Evolutionary conservation across 2,888 invertebrate genomes (phyloP).

Genomic region (Andrena chrysosceles): DNA sequence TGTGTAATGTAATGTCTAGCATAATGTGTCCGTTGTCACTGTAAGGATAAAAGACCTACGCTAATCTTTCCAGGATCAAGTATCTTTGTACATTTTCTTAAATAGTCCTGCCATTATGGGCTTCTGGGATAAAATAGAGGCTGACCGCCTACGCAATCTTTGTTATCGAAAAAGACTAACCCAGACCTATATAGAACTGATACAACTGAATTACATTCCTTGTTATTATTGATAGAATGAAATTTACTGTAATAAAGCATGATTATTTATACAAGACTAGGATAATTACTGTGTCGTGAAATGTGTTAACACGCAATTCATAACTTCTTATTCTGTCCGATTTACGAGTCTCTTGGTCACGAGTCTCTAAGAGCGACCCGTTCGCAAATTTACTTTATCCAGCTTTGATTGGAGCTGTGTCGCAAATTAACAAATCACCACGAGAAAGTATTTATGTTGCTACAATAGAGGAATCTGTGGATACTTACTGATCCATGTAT

Average conservation of each 20-base stretch:
- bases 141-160: conserved; percentile 52
- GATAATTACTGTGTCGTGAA: conserved; percentile 40
- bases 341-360: conserved; percentile 36
- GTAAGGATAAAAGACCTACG: conserved; percentile 52
- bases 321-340: conserved; percentile 50
- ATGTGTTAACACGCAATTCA: conserved; percentile 38
- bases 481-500: conserved; percentile 75
- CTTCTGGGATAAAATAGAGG: conserved; percentile 65
- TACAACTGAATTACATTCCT: conserved; percentile 67
- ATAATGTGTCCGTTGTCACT: conserved; percentile 44
- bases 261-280: conserved; percentile 63
- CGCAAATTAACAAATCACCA: conserved; percentile 34
- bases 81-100: conserved; percentile 63
- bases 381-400: conserved; percentile 31
- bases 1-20: conserved; percentile 53
- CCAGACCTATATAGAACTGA: conserved; percentile 72
- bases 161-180: conserved; percentile 68
- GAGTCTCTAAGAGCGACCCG: background rate
- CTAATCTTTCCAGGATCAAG: conserved; percentile 43
- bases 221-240: conserved; percentile 56
- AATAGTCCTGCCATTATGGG: conserved; percentile 72
- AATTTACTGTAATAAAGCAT: conserved; percentile 57
- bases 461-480: conserved; percentile 57
- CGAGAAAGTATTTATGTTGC: conserved; percentile 50
- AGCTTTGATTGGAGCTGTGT: conserved; percentile 33